A percentile compares a stretch with the other conserved stretches of the same genome.
These are phyloP conservation scores for Tragopan temminckii DNA, from an alignment of 2,797 vertebrate species.

Conservation along the genomic window DNA sequence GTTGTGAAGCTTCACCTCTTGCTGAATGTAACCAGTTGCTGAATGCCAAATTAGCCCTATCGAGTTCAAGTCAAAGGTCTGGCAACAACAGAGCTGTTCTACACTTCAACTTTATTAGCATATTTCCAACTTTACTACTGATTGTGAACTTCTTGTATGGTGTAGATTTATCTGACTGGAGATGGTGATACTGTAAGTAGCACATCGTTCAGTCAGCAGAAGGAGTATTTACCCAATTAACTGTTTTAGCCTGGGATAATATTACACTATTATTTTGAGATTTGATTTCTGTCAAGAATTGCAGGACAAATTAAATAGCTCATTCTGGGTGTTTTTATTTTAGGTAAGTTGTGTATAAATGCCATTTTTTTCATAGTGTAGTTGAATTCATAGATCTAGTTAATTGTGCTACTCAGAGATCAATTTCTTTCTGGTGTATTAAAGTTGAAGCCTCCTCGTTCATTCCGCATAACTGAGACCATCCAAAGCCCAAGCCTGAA, in stretches of 20 bases:
- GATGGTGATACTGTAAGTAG: not conserved
- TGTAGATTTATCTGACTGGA: not conserved
- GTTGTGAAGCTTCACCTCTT: conserved; percentile 17
- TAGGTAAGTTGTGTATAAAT: not conserved
- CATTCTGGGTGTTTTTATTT: not conserved
- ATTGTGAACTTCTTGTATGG: not conserved
- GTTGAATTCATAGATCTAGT: not conserved
- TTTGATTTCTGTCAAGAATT: not conserved
- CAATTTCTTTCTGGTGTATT: not conserved
- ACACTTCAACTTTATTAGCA: not conserved
- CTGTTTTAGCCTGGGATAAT: not conserved
- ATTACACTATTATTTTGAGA: not conserved
- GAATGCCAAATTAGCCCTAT: conserved; percentile 25
- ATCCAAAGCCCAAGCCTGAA: not conserved
- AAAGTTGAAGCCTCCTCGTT: not conserved
- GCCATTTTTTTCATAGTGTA: not conserved
- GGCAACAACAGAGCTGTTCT: not conserved
- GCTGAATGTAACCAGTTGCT: not conserved
- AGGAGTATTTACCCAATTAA: conserved; percentile 18
- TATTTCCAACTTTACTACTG: conserved; percentile 1
- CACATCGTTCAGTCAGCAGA: not conserved
- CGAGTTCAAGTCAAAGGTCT: conserved; percentile 40
- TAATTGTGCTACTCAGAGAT: not conserved
- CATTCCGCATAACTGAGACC: accelerated
- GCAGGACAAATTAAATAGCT: not conserved